Base-by-base conservation (phyloP, 1,140 invertebrate species). In the Proales similis region DNA sequence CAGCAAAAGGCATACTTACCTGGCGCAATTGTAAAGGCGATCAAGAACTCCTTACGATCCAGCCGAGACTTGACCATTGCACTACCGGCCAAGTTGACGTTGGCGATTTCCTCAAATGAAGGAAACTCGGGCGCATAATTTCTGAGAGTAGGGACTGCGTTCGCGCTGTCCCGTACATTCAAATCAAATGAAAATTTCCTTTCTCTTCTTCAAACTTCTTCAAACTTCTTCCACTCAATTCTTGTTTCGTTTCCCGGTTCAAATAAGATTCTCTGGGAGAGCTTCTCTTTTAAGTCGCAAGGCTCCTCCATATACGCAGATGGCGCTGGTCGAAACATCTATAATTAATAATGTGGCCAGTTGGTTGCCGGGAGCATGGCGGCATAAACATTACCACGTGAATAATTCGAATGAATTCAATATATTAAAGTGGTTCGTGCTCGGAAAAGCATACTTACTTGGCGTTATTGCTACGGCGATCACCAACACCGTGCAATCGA, bases 21-120 rank as follows among this genome's bases (percentile, higher is more conserved):
- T 57, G 51, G 51, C 51, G 51, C 51, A 57, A 57, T 57, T 57
- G 51, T 57, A 57, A n/a, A 57, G 51, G 51, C 51, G 51, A 57
- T 57, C 51, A 57, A 57, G 51, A 57, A 57, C 36, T 57, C 51
- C 51, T 57, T 57, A 42, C 51, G 51, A 57, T 57, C 51, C 51
- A 57, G 20, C 36, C 17, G 51, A 57, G 51, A 57, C 32, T 57
- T 17, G n/a, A 36, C 19, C 51, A 57, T 57, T 57, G 51, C 51
- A 57, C 51, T 42, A 57, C 12, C 22, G 51, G 29, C 36, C 22
- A 42, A 57, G 51, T 57, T 57, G 51, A 57, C 33, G 36, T 42
- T 57, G 51, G 51, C 51, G 51, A 57, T 57, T 57, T 57, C 51
- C 51, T 30, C 51, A 57, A 57, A 57, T 57, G 51, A 57, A 30